Conservation (phyloP, 2,797 vertebrate species). For the Trachops cirrhosus region DNA sequence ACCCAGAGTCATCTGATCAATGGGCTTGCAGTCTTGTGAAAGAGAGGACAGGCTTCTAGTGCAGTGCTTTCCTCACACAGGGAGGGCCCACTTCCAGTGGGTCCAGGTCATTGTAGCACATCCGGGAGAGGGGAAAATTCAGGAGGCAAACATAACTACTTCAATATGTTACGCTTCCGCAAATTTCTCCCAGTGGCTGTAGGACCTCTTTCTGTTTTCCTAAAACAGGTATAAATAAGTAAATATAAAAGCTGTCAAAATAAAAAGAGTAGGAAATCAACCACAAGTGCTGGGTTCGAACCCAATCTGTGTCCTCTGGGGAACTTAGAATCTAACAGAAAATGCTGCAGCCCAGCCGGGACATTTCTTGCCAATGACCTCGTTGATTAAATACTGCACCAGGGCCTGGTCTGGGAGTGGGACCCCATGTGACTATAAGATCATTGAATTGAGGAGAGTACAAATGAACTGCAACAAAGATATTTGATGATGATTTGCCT, state of each 20-base stretch:
- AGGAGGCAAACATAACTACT: neutral
- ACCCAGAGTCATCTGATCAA: neutral
- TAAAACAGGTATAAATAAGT: neutral
- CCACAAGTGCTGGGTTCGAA: neutral
- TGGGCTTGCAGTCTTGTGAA: neutral
- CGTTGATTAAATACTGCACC: neutral
- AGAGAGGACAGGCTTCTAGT: neutral
- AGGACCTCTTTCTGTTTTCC: neutral
- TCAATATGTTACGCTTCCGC: neutral
- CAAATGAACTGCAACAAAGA: conserved; percentile 39
- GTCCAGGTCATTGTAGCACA: neutral
- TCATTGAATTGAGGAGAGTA: conserved; percentile 39
- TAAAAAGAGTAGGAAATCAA: conserved; percentile 15
- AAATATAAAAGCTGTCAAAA: neutral
- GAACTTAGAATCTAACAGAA: neutral
- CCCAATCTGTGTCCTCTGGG: neutral
- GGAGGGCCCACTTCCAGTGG: neutral
- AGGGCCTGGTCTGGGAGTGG: neutral
- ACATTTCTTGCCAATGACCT: neutral
- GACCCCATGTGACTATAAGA: neutral
- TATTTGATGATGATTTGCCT: conserved; percentile 43
- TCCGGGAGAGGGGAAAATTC: neutral
- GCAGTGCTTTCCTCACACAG: neutral
- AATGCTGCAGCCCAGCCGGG: fast-evolving
- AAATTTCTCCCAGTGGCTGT: neutral